These are phyloP conservation scores for Acleris literana DNA, from an alignment of 2,888 invertebrate species.

Conservation along the genomic window DNA sequence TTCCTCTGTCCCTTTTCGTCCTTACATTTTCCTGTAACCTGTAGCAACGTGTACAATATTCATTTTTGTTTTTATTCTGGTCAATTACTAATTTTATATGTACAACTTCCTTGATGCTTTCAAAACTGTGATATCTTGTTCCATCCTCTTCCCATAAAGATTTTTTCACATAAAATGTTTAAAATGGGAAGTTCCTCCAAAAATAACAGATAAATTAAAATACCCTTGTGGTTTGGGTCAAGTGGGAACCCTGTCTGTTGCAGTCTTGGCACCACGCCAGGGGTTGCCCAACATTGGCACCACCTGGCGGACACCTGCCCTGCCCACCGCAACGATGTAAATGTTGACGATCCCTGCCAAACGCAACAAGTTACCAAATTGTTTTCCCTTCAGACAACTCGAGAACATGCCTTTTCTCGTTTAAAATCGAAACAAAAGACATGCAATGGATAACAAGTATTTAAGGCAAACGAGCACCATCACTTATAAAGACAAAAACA, in stretches of 20 bases:
- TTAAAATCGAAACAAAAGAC: not conserved
- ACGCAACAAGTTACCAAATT: conserved; percentile 12
- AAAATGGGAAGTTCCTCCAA: no score
- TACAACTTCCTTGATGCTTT: no score
- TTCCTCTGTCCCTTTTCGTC: no score
- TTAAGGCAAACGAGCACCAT: no score
- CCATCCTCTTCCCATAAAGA: no score
- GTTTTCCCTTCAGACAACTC: not conserved
- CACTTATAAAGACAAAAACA: no score
- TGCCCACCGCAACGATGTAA: not conserved
- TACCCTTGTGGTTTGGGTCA: not conserved
- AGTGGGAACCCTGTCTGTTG: conserved; percentile 1
- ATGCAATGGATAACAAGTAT: not conserved
- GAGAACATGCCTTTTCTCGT: not conserved
- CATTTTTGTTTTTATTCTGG: no score
- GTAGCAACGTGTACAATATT: no score
- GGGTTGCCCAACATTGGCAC: conserved; percentile 4
- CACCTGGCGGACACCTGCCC: conserved; percentile 12
- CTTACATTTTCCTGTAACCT: no score
- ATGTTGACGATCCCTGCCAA: conserved; percentile 9
- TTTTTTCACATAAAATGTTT: no score
- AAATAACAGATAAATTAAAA: not conserved
- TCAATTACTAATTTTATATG: no score
- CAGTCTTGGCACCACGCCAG: conserved; percentile 8
- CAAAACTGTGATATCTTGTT: no score